These are phyloP conservation scores for Sphaeridia pumilis DNA, from an alignment of 2,888 invertebrate species.

Conservation along the genomic window DNA sequence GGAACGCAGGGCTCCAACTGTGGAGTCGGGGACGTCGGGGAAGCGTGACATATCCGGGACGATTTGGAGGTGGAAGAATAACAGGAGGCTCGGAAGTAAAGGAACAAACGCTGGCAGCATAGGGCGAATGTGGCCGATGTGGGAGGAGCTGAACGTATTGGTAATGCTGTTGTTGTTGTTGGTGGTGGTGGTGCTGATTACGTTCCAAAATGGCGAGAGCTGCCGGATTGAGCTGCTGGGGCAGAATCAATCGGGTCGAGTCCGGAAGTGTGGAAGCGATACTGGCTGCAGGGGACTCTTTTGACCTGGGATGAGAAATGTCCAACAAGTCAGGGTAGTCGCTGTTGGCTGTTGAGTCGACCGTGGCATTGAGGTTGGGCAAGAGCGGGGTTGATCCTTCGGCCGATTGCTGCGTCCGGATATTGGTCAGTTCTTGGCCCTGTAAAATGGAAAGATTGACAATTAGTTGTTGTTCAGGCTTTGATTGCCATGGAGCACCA, in stretches of 20 bases:
- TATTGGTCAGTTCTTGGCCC: constrained; percentile 12
- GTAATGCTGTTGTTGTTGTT: no score
- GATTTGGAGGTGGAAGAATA: constrained; percentile 53
- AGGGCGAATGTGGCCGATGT: constrained; percentile 58
- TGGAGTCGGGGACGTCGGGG: constrained; percentile 70
- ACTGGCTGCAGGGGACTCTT: constrained; percentile 66
- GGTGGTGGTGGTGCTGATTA: constrained; percentile 37
- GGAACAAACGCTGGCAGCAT: constrained; percentile 45
- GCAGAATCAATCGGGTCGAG: constrained; percentile 47
- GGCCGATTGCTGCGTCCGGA: constrained; percentile 14
- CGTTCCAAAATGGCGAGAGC: constrained; percentile 19
- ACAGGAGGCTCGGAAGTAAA: constrained; percentile 47
- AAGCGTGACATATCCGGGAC: constrained; percentile 76
- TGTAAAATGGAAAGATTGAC: no score
- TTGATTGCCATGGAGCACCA: no score
- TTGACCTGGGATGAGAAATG: constrained; percentile 48
- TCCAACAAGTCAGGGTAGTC: constrained; percentile 25
- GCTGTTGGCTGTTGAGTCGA: constrained; percentile 60
- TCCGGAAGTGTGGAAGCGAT: constrained; percentile 69
- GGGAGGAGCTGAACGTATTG: constrained; percentile 43
- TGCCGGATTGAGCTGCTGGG: constrained; percentile 30
- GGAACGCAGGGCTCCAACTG: constrained; percentile 48
- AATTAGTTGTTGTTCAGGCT: no score
- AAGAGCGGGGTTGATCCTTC: constrained; percentile 20
- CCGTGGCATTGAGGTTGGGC: constrained; percentile 16